Evolutionary conservation across 1,140 invertebrate species (phyloP).

Genomic region (Hyposmocoma kahamanoa): DNA sequence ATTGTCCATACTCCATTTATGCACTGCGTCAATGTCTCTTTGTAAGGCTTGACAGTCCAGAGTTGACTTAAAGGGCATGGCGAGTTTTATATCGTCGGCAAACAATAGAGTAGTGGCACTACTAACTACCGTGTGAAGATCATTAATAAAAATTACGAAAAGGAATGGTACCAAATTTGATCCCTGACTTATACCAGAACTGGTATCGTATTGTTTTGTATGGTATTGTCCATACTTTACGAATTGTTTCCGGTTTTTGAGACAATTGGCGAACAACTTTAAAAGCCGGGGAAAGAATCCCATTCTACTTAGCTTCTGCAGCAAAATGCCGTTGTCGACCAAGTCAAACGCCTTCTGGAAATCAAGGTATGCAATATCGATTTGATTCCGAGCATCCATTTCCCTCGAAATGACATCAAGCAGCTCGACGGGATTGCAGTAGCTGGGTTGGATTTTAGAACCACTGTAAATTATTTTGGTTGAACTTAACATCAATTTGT

Average conservation of each 20-base stretch:
- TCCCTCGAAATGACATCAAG: neutral
- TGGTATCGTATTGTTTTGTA: neutral
- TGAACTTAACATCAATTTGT: too few species aligned
- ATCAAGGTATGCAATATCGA: neutral
- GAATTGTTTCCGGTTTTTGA: neutral
- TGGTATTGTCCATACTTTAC: neutral
- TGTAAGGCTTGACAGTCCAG: neutral
- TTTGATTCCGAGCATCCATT: neutral
- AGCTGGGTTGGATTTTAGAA: too few species aligned
- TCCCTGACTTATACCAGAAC: constrained; percentile 4
- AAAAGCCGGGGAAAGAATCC: neutral
- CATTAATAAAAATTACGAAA: neutral
- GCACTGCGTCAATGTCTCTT: neutral
- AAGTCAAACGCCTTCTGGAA: neutral
- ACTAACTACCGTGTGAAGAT: neutral
- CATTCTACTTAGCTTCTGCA: neutral
- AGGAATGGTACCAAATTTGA: neutral
- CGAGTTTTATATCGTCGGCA: constrained; percentile 4
- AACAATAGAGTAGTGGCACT: neutral
- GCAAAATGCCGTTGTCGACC: neutral
- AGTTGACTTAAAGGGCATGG: neutral
- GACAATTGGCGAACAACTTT: neutral
- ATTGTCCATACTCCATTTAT: neutral
- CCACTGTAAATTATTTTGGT: too few species aligned
- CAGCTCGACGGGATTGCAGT: neutral